A percentile compares a stretch with the other conserved stretches of the same genome.
Conservation (phyloP, 2,113 vertebrate genomes). For the Oreochromis tanganicae region DNA sequence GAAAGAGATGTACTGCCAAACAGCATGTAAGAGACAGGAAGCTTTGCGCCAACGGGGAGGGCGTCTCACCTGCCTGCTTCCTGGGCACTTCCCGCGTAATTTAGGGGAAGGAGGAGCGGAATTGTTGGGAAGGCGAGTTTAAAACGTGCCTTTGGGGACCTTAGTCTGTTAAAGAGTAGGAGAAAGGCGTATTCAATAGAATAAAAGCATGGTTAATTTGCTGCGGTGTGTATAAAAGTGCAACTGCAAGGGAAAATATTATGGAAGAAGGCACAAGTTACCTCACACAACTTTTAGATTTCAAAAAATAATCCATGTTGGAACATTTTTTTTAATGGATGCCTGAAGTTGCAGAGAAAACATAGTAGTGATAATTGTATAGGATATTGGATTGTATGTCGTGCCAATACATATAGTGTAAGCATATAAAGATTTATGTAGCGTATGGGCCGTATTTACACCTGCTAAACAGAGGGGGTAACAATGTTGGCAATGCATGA, state of each 20-base stretch:
- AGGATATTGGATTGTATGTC: background rate
- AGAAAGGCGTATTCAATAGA: constrained; percentile 44
- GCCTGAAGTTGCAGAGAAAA: background rate
- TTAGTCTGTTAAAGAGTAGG: constrained; percentile 2
- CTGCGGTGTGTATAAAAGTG: background rate
- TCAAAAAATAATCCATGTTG: background rate
- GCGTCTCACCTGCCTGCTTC: constrained; percentile 1
- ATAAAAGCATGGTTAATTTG: constrained; percentile 26
- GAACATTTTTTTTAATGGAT: background rate
- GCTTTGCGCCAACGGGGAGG: background rate
- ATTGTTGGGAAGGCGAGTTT: background rate
- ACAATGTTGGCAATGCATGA: background rate
- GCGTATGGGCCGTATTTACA: background rate
- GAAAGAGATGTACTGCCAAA: background rate
- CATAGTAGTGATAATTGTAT: background rate
- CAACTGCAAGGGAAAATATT: background rate
- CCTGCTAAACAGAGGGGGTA: background rate
- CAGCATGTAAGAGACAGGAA: background rate
- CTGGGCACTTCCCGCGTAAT: constrained; percentile 12
- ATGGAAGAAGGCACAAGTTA: background rate
- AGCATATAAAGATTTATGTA: background rate
- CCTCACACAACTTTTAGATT: background rate
- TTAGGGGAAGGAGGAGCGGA: background rate
- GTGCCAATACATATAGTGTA: background rate
- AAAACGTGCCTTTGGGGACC: background rate